phyloP scores from a whole-genome alignment of 2,797 vertebrate species.

The Ispidina picta region DNA sequence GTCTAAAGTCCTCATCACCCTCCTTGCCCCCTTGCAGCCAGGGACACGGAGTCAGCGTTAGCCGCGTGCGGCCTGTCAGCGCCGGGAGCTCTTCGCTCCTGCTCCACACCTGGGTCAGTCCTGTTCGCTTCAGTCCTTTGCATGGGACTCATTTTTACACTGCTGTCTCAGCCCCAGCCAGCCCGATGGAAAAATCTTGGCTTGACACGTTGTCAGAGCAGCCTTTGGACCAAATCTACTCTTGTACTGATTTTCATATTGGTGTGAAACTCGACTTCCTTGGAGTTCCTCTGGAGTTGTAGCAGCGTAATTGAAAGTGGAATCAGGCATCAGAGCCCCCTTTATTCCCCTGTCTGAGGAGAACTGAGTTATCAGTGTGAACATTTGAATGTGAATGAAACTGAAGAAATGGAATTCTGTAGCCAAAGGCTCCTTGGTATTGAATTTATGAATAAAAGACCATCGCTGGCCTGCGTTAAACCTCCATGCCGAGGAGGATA shows the following conservation, averaged over 20 bases:
- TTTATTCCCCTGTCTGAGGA: constrained; percentile 36
- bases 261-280: background rate
- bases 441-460: background rate
- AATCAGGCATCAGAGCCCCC: constrained; percentile 11
- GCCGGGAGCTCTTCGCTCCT: background rate
- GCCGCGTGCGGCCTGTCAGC: accelerated
- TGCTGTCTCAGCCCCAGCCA: background rate
- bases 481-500: background rate
- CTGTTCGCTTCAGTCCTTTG: background rate
- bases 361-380: constrained; percentile 44
- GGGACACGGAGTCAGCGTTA: background rate
- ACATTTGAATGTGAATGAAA: constrained; percentile 63
- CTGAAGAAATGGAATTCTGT: constrained; percentile 53
- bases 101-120: background rate
- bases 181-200: background rate
- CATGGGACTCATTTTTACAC: background rate
- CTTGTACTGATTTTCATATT: background rate
- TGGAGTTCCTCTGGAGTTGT: background rate
- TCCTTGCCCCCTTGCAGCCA: accelerated
- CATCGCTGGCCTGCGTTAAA: background rate
- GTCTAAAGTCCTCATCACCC: background rate
- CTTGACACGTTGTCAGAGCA: background rate
- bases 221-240: background rate
- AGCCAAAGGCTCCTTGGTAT: constrained; percentile 23
- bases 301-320: background rate